Evolutionary conservation across 2,113 vertebrate genomes (phyloP).

Genomic region (Ovibos moschatus): DNA sequence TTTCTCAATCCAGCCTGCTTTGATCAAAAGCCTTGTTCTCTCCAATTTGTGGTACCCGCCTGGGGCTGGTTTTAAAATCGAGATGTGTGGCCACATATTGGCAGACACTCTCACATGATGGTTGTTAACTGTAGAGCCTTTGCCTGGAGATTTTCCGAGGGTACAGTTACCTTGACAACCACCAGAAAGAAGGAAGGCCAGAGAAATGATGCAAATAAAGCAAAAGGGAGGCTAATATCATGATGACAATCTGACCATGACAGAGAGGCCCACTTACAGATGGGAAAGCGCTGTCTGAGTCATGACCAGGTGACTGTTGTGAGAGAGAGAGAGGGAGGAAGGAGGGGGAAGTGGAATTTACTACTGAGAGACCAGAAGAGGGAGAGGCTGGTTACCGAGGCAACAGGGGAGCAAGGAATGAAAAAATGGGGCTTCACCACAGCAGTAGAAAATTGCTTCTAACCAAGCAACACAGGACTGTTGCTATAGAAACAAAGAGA

Average conservation of each 20-base stretch:
- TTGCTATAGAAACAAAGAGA: constrained; percentile 80
- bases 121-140: constrained; percentile 74
- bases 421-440: constrained; percentile 73
- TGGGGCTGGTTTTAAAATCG: constrained; percentile 65
- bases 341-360: constrained; percentile 52
- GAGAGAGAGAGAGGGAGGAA: constrained; percentile 51
- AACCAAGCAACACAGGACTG: constrained; percentile 81
- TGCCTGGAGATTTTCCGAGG: constrained; percentile 64
- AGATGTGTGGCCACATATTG: constrained; percentile 64
- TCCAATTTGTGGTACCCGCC: constrained; percentile 62
- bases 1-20: constrained; percentile 47
- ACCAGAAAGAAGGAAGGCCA: constrained; percentile 61
- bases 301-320: constrained; percentile 74
- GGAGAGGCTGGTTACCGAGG: constrained; percentile 72
- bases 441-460: constrained; percentile 77
- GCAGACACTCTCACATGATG: constrained; percentile 68
- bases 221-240: constrained; percentile 57
- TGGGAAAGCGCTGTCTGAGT: constrained; percentile 58
- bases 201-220: constrained; percentile 57
- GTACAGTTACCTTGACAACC: constrained; percentile 72
- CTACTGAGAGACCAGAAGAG: constrained; percentile 66
- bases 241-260: constrained; percentile 64
- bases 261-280: constrained; percentile 49
- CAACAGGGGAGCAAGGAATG: constrained; percentile 71
- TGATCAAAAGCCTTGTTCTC: constrained; percentile 64